These are phyloP conservation scores for Phylloscopus trochiloides DNA, from an alignment of 2,113 vertebrate species.

Conservation along the genomic window DNA sequence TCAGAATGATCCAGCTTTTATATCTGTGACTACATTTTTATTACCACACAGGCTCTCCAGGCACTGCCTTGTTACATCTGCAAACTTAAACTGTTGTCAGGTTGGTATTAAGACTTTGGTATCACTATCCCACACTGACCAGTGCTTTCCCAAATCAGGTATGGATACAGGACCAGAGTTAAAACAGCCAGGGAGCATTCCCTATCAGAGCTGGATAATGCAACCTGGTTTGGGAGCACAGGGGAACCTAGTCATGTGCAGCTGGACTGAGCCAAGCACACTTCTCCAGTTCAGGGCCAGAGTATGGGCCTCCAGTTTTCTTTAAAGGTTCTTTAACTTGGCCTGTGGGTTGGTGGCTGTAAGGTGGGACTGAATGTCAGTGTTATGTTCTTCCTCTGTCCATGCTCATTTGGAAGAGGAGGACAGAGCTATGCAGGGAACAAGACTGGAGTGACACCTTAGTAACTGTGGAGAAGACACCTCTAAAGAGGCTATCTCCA, in stretches of 20 bases:
- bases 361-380: background rate
- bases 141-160: background rate
- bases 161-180: background rate
- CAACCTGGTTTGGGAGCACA: background rate
- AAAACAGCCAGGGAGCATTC: background rate
- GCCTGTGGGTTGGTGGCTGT: background rate
- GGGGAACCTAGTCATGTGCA: background rate
- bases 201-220: background rate
- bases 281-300: background rate
- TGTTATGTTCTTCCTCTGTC: background rate
- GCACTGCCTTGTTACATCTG: background rate
- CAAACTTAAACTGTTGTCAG: background rate
- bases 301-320: background rate
- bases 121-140: background rate
- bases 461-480: background rate
- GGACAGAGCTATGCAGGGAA: background rate
- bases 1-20: background rate
- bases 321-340: background rate
- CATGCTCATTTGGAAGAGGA: background rate
- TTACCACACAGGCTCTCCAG: background rate
- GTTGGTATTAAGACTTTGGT: background rate
- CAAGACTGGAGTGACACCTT: background rate
- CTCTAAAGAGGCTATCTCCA: background rate
- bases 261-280: background rate
- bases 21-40: background rate